Evolutionary conservation across 2,113 vertebrate species (phyloP), one percentile per base, ranked within the genome.

Genomic region (Pelusios castaneus): DNA sequence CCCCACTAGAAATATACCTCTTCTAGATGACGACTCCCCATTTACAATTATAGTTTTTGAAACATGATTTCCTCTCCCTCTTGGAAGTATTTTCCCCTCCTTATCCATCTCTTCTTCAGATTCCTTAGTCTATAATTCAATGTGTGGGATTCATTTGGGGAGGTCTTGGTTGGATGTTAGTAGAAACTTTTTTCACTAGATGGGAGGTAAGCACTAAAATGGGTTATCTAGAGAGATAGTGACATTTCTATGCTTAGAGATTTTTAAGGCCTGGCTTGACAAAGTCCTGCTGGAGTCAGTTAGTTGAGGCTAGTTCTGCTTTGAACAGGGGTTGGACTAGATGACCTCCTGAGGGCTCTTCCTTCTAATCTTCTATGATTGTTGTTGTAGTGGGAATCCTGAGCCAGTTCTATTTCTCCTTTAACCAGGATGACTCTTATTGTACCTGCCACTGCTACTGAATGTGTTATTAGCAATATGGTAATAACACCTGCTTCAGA

Each of bases 401-500:
- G 93, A 90, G 91, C 97, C 89, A 96, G 87, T 89, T 96, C 96
- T 94, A 89, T 89, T 95, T 96, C 92, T 97, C 43, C 93, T 96
- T 93, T 93, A 95, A 95, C 80, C 87, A 86, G 89, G 73, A 95
- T 87, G 94, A 93, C 94, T 96, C 5, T 16, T 21, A 9, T 22
- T 70, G 17, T 21, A 70, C 58, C 6, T 31, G 89, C 84, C 85
- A 56, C 41, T 89, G 94, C 95, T 94, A 94, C 96, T 97, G 97
- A 58, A 93, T 93, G 86, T 94, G 93, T 92, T 94, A 92, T 95
- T 83, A 91, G 73, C 92, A 94, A 96, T 96, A 84, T 94, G 91
- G 96, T 89, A 97, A 92, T 96, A 91, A 87, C 96, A 97, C 96
- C 95, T 97, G 96, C 95, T 97, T 88, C 29, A 34, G 85, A 96